Evolutionary conservation across 2,113 vertebrate species (phyloP).

Genomic region (Anolis carolinensis): DNA sequence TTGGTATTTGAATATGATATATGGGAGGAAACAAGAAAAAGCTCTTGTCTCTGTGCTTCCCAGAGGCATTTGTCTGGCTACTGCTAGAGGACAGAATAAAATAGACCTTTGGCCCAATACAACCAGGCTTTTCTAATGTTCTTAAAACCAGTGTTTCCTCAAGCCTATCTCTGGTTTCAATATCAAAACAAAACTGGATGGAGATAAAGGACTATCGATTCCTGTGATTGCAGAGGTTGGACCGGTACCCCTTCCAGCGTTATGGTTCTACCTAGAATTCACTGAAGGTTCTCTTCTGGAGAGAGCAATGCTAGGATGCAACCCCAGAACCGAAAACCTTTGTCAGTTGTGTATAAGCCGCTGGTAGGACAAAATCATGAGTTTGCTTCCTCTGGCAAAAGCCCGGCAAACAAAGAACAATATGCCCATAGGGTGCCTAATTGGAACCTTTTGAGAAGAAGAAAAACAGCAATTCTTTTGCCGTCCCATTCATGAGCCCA

Average conservation of each 20-base stretch:
- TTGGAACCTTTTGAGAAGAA: constrained; percentile 7
- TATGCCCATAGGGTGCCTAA: not conserved
- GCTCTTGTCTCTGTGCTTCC: too few species aligned
- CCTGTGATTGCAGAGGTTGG: too few species aligned
- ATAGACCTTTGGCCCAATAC: not conserved
- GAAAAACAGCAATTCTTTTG: constrained; percentile 22
- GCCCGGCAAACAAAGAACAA: not conserved
- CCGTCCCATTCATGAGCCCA: constrained; percentile 19
- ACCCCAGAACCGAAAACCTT: not conserved
- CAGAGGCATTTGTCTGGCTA: too few species aligned
- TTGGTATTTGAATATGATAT: not conserved
- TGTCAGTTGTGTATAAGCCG: not conserved
- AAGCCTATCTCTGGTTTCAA: not conserved
- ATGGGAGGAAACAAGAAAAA: not conserved
- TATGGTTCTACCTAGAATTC: not conserved
- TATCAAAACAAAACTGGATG: not conserved
- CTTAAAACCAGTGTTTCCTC: not conserved
- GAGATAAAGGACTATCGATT: not conserved
- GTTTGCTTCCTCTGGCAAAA: not conserved
- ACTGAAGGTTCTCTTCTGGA: not conserved
- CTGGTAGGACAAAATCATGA: not conserved
- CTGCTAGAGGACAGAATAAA: too few species aligned
- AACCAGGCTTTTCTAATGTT: not conserved
- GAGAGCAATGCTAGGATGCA: not conserved
- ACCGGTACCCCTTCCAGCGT: too few species aligned